Evolutionary conservation across 2,888 invertebrate genomes (phyloP), one percentile per base, ranked within the genome.

Genomic region (Lacanobia oleracea): DNA sequence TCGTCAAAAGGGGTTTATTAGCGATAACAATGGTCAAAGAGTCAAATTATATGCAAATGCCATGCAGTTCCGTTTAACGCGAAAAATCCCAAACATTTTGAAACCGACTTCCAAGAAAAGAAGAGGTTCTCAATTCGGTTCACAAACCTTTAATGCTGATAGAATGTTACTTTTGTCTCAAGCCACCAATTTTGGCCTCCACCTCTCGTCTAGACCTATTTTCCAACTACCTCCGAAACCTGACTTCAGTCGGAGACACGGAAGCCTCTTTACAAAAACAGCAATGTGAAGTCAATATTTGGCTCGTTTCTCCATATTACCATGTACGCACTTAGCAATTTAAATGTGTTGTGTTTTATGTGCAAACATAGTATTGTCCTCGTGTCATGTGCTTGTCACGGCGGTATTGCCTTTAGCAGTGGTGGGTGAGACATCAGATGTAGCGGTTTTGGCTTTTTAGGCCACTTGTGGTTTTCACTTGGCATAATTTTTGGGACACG

Each of bases 301-400:
- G 65, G 33, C 78, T 65, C 61, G 77, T 62, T 62, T 81, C 71
- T 63, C 59, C 43, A 63, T 56, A 71, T 71, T 63, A 56, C 54
- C 62, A 51, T 71, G 78, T 79, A 82, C 81, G 63, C 75, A 77
- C 83, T 91, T 90, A 87, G 87, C 89, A 88, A 89, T 90, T 86
- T 86, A 90, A 91, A 91, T 88, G 79, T 40, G 68, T 67, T 75
- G 79, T 85, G 79, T 85, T 88, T 88, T 83, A 82, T 72, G 87
- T 87, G 89, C 88, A 89, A 88, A 90, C 87, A 88, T 79, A 72
- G 84, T 85, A 88, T 91, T 91, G 90, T 92, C 87, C 88, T 87
- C 85, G 81, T 62, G 85, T 82, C 81, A 79, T 82, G 56, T 61
- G 78, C 60, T 80, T 85, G 86, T 86, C 75, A 79, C 72, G 80